Conservation (phyloP, 1,140 invertebrate species). For the Calliopsis andreniformis region DNA sequence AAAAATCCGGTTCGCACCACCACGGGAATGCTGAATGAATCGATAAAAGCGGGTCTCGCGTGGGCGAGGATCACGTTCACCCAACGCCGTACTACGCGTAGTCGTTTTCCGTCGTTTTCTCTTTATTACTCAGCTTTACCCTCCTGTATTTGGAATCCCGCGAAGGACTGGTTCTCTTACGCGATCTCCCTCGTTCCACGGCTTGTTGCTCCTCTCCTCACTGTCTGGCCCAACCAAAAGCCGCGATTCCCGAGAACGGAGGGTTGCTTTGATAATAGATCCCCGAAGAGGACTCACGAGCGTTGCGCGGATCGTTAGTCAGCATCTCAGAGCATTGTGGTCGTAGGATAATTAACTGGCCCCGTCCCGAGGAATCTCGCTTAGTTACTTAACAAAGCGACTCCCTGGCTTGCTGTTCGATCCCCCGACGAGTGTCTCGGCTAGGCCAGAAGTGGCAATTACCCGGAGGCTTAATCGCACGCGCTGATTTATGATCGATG, state of each 20-base stretch:
- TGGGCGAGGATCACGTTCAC: slow-evolving; percentile 27
- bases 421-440: neutral
- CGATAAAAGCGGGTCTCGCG: slow-evolving; percentile 53
- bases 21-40: slow-evolving; percentile 54
- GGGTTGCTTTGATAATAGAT: slow-evolving; percentile 15
- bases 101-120: slow-evolving; percentile 48
- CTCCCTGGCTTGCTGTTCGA: too few species aligned
- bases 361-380: neutral
- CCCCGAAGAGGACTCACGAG: neutral
- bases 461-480: slow-evolving; percentile 30
- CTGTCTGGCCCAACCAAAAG: slow-evolving; percentile 43
- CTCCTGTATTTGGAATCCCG: slow-evolving; percentile 50
- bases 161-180: slow-evolving; percentile 42
- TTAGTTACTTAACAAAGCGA: slow-evolving; percentile 8
- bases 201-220: neutral
- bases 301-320: slow-evolving; percentile 19
- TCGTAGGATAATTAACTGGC: slow-evolving; percentile 43
- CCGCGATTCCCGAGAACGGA: neutral
- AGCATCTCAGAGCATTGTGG: neutral
- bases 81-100: slow-evolving; percentile 37
- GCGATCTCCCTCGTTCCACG: too few species aligned
- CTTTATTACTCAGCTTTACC: slow-evolving; percentile 39
- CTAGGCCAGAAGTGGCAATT: slow-evolving; percentile 33
- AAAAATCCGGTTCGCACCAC: slow-evolving; percentile 13
- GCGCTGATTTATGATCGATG: slow-evolving; percentile 43